Base-by-base conservation (phyloP, 2,797 vertebrate genomes). In the Sebastes vulpes region DNA sequence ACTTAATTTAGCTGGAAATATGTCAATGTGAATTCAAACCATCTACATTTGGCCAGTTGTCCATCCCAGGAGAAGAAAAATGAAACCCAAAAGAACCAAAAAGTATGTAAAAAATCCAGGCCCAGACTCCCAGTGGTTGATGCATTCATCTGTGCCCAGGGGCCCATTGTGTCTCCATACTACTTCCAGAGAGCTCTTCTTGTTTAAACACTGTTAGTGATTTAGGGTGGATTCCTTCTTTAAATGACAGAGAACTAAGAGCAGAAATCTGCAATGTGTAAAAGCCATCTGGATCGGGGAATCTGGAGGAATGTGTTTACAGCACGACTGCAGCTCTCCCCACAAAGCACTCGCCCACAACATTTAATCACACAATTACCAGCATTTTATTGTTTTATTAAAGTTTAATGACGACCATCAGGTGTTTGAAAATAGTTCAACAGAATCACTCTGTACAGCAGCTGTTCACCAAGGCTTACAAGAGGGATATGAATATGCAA, bases 331-430 rank as follows among this genome's bases (percentile, higher is more conserved):
- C 70, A 46, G 46, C 9, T 57, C 25, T 61, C 11, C 16, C 63
- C 10, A 72, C 0, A 52, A 35, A 46, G 18, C 10, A 65, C 16
- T 9, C 35, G 31, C 57, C 21, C 42, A 58, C 18, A 81, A 48
- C 11, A 75, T 60, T 42, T 59, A 77, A 72, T 61, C 35, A 52
- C 68, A 65, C 66, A 84, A 72, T 81, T 69, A 79, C 9, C 53
- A 18, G 20, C 35, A 23, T 77, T 69, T 70, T 71, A 81, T 72
- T 74, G 83, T 69, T 76, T 82, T 65, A 83, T 81, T 80, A 75
- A 78, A 69, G 21, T 78, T 72, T 58, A 78, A 88, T 72, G 46
- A 86, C 77, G 76, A 60, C 75, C 59, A 75, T 79, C 48, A 74
- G 25, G 31, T 29, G 25, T 59, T 38, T 82, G 23, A 53, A 79